phyloP scores from a whole-genome alignment of 23 tunicate genomes.

The Phallusia fumigata region DNA sequence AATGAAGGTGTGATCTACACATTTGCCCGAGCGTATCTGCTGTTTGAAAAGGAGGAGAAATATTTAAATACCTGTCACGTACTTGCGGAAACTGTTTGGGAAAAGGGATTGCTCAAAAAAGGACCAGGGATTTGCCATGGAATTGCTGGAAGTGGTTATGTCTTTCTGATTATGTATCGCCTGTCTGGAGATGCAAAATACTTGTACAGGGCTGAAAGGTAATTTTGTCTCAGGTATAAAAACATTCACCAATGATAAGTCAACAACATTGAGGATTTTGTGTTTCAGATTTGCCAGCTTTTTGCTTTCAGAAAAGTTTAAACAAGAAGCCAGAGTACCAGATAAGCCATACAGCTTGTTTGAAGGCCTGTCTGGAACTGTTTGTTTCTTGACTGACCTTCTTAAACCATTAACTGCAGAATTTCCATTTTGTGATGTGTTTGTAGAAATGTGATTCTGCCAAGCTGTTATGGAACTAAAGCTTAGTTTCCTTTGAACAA shows the following conservation, averaged over 20 bases:
- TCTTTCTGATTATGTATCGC: conserved; percentile 64
- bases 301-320: conserved; percentile 53
- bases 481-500: too few relatives aligned
- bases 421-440: conserved; percentile 76
- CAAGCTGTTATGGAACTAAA: too few relatives aligned
- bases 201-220: conserved; percentile 71
- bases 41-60: conserved; percentile 36
- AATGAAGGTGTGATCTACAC: conserved; percentile 58
- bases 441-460: not conserved
- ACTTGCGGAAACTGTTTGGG: conserved; percentile 78
- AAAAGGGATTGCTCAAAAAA: conserved; percentile 74
- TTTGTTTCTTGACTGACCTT: conserved; percentile 67
- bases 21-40: conserved; percentile 68
- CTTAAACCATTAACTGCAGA: conserved; percentile 50
- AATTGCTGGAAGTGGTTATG: conserved; percentile 87
- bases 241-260: not conserved
- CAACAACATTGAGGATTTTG: not conserved
- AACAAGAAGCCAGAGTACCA: conserved; percentile 50
- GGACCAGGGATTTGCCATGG: conserved; percentile 98
- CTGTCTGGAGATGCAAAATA: conserved; percentile 75
- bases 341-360: conserved; percentile 81
- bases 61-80: conserved; percentile 52
- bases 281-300: conserved; percentile 60
- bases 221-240: not conserved
- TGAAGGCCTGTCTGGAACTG: conserved; percentile 87